These are phyloP conservation scores for Electrona antarctica DNA, from an alignment of 2,113 vertebrate genomes.

Conservation along the genomic window DNA sequence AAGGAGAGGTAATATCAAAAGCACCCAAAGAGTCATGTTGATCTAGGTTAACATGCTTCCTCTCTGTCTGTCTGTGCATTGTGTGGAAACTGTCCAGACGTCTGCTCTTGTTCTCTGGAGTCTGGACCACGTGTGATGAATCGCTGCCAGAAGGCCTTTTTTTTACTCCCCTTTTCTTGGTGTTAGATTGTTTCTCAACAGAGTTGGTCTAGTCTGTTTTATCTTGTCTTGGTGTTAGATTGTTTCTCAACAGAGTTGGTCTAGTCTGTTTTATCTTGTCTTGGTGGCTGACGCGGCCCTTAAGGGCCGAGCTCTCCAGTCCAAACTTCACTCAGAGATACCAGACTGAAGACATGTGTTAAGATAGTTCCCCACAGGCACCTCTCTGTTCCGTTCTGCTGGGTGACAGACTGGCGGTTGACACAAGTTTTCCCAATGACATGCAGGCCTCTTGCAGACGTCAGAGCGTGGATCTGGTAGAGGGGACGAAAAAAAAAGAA, in stretches of 20 bases:
- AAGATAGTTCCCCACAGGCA: constrained; percentile 12
- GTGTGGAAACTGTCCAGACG: constrained; percentile 30
- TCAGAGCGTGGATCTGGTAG: constrained; percentile 32
- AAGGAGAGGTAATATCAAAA: too few relatives aligned
- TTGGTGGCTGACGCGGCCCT: too few relatives aligned
- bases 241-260: too few relatives aligned
- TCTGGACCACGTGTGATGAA: constrained; percentile 21
- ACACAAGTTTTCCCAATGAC: constrained; percentile 14
- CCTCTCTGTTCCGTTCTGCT: constrained; percentile 13
- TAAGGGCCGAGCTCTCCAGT: neutral
- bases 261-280: too few relatives aligned
- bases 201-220: too few relatives aligned
- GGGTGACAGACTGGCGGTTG: neutral
- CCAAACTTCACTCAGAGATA: constrained; percentile 1
- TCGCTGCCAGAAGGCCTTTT: constrained; percentile 8
- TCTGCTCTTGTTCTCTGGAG: constrained; percentile 1
- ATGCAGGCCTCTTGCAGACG: neutral
- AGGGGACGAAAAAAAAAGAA: constrained; percentile 8
- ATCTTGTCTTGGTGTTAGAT: too few relatives aligned
- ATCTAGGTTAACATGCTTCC: too few relatives aligned
- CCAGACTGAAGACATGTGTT: neutral
- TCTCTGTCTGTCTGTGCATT: constrained; percentile 30
- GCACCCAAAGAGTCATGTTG: too few relatives aligned
- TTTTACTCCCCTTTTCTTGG: too few relatives aligned
- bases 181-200: too few relatives aligned